Conservation (phyloP, 2,888 invertebrate species). For the Pocota personata region DNA sequence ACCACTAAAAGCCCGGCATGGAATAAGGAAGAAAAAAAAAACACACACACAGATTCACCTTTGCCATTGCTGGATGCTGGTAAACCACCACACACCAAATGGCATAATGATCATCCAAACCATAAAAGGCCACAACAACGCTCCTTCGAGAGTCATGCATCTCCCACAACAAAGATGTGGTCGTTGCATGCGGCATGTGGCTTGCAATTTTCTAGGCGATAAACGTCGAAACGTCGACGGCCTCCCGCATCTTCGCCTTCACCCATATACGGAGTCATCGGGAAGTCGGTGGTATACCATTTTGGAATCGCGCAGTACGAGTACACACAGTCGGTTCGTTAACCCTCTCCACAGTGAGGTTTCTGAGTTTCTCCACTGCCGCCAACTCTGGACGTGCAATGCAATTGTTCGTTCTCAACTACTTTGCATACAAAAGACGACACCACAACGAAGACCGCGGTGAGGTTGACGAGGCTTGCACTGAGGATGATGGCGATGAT, state of each 20-base stretch:
- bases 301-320: conserved; percentile 39
- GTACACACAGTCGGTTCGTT: conserved; percentile 53
- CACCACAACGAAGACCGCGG: conserved; percentile 41
- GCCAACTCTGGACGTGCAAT: conserved; percentile 5
- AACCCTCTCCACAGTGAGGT: conserved; percentile 28
- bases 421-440: conserved; percentile 70
- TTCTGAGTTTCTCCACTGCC: conserved; percentile 24
- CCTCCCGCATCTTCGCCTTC: conserved; percentile 63
- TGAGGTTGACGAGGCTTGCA: conserved; percentile 26
- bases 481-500: conserved; percentile 44
- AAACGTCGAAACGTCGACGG: conserved; percentile 57
- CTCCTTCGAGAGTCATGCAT: conserved; percentile 19
- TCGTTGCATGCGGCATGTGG: conserved; percentile 48
- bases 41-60: conserved; percentile 42
- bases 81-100: conserved; percentile 25
- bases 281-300: conserved; percentile 61
- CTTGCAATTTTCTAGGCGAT: conserved; percentile 51
- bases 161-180: conserved; percentile 10
- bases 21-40: conserved; percentile 11
- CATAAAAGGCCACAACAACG: conserved; percentile 59
- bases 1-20: conserved; percentile 9
- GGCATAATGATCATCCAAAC: conserved; percentile 52
- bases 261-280: conserved; percentile 47
- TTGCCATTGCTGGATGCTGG: conserved; percentile 37
- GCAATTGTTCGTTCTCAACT: conserved; percentile 62